Conservation (phyloP, 2,113 vertebrate species). For the Lepus americanus region DNA sequence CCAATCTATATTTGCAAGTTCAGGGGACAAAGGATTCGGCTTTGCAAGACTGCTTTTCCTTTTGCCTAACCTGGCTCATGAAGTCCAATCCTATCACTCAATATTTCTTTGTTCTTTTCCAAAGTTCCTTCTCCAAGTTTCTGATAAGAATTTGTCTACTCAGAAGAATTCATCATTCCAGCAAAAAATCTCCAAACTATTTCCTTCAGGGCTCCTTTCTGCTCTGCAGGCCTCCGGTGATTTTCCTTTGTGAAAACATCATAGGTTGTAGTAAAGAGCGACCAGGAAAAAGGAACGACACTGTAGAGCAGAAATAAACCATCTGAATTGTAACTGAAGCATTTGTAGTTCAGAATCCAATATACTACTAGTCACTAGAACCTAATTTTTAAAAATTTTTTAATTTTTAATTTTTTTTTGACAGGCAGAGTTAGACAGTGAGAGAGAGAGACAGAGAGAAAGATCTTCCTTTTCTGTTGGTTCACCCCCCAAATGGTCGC, state of each 20-base stretch:
- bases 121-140: not conserved
- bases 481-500: too few relatives aligned
- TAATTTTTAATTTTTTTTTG: too few relatives aligned
- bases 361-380: not conserved
- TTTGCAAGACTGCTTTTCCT: not conserved
- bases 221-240: not conserved
- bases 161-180: not conserved
- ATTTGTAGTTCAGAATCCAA: not conserved
- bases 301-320: not conserved
- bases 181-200: not conserved
- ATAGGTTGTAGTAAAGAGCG: not conserved
- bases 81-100: not conserved
- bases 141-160: not conserved
- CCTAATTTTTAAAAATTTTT: too few relatives aligned
- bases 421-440: too few relatives aligned
- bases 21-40: not conserved
- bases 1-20: not conserved
- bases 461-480: too few relatives aligned
- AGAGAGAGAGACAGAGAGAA: too few relatives aligned
- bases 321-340: not conserved
- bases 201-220: not conserved
- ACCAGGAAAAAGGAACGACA: not conserved
- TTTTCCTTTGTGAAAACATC: conserved; percentile 24
- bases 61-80: not conserved
- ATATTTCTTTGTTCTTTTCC: not conserved